Evolutionary conservation across 1,140 invertebrate species (phyloP).

Genomic region (Drosophila saltans): DNA sequence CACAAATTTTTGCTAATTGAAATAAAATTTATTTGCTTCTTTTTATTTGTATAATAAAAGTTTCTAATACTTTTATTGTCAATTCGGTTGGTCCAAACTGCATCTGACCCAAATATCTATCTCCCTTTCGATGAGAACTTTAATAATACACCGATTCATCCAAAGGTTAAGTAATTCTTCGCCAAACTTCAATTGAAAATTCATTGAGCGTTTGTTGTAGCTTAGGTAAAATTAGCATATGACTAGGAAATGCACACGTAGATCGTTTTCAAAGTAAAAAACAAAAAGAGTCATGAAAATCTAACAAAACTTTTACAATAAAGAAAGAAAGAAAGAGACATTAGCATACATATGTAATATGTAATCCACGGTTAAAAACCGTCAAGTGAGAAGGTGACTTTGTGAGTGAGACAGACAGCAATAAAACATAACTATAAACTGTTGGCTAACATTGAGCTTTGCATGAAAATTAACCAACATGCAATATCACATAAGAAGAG

Average conservation of each 20-base stretch:
- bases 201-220: constrained; percentile 48
- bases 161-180: constrained; percentile 4
- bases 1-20: too few relatives aligned
- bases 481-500: constrained; percentile 30
- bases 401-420: constrained; percentile 26
- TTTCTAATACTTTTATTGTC: constrained; percentile 15
- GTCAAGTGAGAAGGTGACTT: neutral
- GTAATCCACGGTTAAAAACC: constrained; percentile 22
- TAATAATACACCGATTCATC: neutral
- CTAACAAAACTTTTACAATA: constrained; percentile 26
- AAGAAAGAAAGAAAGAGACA: constrained; percentile 25
- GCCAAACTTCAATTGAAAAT: constrained; percentile 44
- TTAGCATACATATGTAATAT: constrained; percentile 45
- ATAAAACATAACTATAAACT: constrained; percentile 67
- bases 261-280: constrained; percentile 28
- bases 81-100: constrained; percentile 16
- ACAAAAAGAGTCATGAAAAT: constrained; percentile 35
- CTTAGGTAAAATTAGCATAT: constrained; percentile 64
- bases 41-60: constrained; percentile 25
- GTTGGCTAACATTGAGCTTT: constrained; percentile 41
- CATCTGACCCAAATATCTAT: neutral
- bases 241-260: constrained; percentile 53
- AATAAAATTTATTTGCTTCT: too few relatives aligned
- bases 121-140: neutral
- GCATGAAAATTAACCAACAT: constrained; percentile 61